These are phyloP conservation scores for Rhizoglyphus robini DNA, from an alignment of 1,140 invertebrate species.

Conservation along the genomic window DNA sequence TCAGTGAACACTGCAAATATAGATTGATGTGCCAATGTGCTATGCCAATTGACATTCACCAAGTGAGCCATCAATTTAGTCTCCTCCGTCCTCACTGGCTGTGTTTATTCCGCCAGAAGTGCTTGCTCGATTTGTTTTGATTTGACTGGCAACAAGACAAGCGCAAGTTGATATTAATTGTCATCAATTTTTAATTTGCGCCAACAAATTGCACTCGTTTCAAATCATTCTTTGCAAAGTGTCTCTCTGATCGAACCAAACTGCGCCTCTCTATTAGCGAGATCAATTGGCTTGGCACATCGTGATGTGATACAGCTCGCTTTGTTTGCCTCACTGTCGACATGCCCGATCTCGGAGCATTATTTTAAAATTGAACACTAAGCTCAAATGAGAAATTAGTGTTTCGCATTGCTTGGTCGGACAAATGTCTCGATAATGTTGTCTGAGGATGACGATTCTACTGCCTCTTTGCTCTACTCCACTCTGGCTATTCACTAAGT, in stretches of 20 bases:
- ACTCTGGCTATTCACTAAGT: too few species aligned
- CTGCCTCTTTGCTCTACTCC: too few species aligned
- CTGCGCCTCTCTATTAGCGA: not conserved
- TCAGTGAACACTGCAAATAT: not conserved
- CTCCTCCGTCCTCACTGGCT: not conserved
- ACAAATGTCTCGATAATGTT: too few species aligned
- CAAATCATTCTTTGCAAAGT: slow-evolving; percentile 1
- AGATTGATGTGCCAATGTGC: not conserved
- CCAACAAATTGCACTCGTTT: not conserved
- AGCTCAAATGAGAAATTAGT: too few species aligned
- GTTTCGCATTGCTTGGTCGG: too few species aligned
- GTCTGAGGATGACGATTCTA: too few species aligned
- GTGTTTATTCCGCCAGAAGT: not conserved
- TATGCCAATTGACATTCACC: slow-evolving; percentile 10
- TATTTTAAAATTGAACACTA: too few species aligned
- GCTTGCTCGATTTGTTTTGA: not conserved
- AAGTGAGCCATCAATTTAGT: slow-evolving; percentile 8
- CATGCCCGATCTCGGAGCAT: too few species aligned
- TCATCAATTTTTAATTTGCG: slow-evolving; percentile 12
- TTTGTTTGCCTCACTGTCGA: too few species aligned
- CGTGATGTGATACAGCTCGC: not conserved
- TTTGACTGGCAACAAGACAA: not conserved
- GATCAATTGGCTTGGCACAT: slow-evolving; percentile 2
- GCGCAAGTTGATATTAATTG: slow-evolving; percentile 12
- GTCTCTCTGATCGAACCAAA: not conserved